These are phyloP conservation scores for Monopterus albus DNA, from an alignment of 2,113 vertebrate genomes.

Conservation along the genomic window DNA sequence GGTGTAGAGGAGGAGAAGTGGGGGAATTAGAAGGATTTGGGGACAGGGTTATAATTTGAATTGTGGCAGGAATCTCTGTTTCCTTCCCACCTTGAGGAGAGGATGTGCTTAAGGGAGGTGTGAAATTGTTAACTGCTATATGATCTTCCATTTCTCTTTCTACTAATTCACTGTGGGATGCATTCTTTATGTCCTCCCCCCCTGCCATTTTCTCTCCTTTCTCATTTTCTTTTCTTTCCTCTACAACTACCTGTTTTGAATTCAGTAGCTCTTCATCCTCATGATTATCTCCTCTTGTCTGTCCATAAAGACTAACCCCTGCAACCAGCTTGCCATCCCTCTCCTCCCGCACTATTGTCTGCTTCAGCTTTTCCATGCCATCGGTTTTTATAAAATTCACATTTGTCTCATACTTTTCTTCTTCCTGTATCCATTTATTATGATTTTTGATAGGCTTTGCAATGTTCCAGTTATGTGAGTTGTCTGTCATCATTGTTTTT, in stretches of 20 bases:
- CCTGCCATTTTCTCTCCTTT: not conserved
- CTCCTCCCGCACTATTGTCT: constrained; percentile 40
- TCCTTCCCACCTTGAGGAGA: constrained; percentile 16
- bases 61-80: constrained; percentile 6
- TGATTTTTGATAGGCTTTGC: not conserved
- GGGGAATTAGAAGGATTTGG: constrained; percentile 22
- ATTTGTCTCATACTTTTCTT: not conserved
- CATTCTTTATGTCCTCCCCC: constrained; percentile 9
- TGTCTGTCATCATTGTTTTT: not conserved
- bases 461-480: not conserved
- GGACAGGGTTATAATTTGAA: constrained; percentile 23
- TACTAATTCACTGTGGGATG: not conserved
- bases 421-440: not conserved
- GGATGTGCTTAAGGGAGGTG: constrained; percentile 31
- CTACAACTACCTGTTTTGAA: not conserved
- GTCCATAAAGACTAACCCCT: constrained; percentile 32
- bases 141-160: constrained; percentile 27
- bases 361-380: not conserved
- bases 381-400: not conserved
- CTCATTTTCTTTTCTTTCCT: constrained; percentile 1
- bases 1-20: not conserved
- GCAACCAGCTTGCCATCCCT: constrained; percentile 46
- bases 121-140: constrained; percentile 1
- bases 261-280: not conserved
- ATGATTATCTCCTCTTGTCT: not conserved